These are phyloP conservation scores for Uria aalge DNA, from an alignment of 2,113 vertebrate genomes.

Conservation along the genomic window DNA sequence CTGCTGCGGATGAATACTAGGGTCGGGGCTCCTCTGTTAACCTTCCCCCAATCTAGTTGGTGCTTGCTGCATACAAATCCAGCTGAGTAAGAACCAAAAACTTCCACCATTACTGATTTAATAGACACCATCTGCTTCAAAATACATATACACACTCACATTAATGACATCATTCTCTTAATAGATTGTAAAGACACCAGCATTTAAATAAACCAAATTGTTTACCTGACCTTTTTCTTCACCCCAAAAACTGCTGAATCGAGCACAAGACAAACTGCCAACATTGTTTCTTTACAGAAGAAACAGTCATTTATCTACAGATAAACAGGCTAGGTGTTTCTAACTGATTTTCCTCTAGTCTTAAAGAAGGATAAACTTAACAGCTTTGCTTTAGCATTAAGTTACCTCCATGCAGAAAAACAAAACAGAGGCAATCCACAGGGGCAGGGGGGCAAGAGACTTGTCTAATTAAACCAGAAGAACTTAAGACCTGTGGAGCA, in stretches of 20 bases:
- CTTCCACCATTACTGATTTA: neutral
- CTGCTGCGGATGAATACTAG: neutral
- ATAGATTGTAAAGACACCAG: neutral
- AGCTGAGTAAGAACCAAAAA: neutral
- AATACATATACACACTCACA: neutral
- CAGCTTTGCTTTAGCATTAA: conserved; percentile 2
- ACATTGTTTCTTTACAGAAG: neutral
- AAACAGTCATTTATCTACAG: neutral
- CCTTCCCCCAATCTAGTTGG: too few relatives aligned
- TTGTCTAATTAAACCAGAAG: neutral
- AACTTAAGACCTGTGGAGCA: neutral
- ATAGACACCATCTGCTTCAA: conserved; percentile 38
- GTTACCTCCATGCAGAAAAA: neutral
- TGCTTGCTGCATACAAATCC: neutral
- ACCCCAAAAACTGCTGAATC: neutral
- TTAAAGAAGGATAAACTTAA: conserved; percentile 28
- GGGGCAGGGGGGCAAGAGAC: neutral
- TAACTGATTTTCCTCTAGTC: neutral
- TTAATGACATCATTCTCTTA: neutral
- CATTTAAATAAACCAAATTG: neutral
- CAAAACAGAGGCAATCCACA: neutral
- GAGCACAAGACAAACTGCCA: neutral
- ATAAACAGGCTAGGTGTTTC: neutral
- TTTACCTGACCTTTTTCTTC: neutral
- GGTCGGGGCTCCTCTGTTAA: neutral